Evolutionary conservation across 1,140 invertebrate genomes (phyloP).

Genomic region (Tyrophagus putrescentiae): DNA sequence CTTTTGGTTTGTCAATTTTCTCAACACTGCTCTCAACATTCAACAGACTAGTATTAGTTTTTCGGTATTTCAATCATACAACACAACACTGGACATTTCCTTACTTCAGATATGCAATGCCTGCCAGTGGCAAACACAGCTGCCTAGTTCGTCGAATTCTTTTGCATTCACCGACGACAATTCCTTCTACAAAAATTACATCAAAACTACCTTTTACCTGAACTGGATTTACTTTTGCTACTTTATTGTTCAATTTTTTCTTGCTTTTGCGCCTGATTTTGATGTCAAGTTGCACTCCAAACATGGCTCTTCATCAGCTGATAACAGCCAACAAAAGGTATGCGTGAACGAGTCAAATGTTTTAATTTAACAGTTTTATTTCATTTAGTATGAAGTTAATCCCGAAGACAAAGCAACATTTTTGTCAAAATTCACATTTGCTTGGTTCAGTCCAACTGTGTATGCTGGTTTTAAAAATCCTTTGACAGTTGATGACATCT

Average conservation of each 20-base stretch:
- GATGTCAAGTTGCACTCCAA: not conserved
- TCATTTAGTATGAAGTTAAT: no score
- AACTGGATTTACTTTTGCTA: not conserved
- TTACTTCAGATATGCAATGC: not conserved
- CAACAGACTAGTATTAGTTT: not conserved
- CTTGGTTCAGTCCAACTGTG: constrained; percentile 62
- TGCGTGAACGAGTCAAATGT: no score
- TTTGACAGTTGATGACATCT: constrained; percentile 21
- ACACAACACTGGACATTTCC: not conserved
- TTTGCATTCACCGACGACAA: not conserved
- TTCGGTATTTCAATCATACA: not conserved
- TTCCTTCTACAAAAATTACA: not conserved
- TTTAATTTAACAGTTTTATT: no score
- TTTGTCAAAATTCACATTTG: constrained; percentile 69
- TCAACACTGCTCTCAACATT: not conserved
- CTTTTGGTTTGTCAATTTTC: not conserved
- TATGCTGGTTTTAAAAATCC: constrained; percentile 18
- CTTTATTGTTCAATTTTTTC: not conserved
- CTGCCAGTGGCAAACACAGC: not conserved
- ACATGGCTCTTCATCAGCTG: not conserved
- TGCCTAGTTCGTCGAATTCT: not conserved
- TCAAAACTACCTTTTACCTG: not conserved
- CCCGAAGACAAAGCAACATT: constrained; percentile 74
- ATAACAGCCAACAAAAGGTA: not conserved
- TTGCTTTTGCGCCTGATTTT: constrained; percentile 1